Evolutionary conservation across 1,140 invertebrate species (phyloP).

Genomic region (Camponotus vicinus): DNA sequence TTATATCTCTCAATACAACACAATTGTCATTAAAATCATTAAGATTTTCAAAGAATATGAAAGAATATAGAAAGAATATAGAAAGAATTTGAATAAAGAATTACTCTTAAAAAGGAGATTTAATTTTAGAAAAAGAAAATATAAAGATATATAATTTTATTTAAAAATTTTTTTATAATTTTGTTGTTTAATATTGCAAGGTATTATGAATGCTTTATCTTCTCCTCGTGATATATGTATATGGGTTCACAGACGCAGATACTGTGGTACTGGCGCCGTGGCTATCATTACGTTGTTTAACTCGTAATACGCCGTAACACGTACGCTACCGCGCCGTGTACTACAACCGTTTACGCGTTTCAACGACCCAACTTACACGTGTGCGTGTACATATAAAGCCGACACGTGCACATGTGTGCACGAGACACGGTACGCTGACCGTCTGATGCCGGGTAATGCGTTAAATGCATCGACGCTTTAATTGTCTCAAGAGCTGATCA

Average conservation of each 20-base stretch:
- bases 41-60: neutral
- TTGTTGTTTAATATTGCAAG: neutral
- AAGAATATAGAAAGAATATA: neutral
- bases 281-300: constrained; percentile 82
- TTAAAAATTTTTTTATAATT: neutral
- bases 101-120: neutral
- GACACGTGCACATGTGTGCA: constrained; percentile 3
- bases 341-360: constrained; percentile 74
- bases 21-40: neutral
- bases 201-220: neutral
- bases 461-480: neutral
- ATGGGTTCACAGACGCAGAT: constrained; percentile 63
- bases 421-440: constrained; percentile 54
- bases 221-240: constrained; percentile 74
- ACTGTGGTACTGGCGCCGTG: constrained; percentile 78
- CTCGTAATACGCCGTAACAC: constrained; percentile 78
- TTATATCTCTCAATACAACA: neutral
- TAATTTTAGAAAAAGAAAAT: neutral
- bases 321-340: constrained; percentile 68
- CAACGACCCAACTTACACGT: constrained; percentile 48
- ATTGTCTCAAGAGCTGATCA: neutral
- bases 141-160: too few species aligned
- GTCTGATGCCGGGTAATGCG: constrained; percentile 25
- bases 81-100: too few species aligned
- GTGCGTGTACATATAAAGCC: constrained; percentile 7